phyloP scores from a whole-genome alignment of 2,113 vertebrate genomes.

The Pleuronectes platessa region DNA sequence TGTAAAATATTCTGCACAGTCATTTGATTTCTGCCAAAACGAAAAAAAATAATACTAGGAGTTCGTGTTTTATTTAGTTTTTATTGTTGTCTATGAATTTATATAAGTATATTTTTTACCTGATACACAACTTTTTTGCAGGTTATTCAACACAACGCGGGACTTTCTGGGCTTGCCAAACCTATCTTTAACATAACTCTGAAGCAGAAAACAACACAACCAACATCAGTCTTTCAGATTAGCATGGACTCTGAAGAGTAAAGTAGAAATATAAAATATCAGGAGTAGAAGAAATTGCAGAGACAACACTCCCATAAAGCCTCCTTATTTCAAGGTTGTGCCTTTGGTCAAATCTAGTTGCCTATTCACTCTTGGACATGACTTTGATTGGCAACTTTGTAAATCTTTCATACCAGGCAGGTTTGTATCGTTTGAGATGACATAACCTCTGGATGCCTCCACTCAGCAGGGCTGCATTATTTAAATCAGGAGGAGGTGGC shows the following conservation, averaged over 20 bases:
- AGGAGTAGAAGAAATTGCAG: not conserved
- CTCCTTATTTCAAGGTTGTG: not conserved
- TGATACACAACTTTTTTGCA: no score
- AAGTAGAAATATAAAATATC: constrained; percentile 4
- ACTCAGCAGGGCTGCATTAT: constrained; percentile 57
- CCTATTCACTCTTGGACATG: constrained; percentile 1
- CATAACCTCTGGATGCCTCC: constrained; percentile 33
- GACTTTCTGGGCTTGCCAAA: no score
- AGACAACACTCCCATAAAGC: not conserved
- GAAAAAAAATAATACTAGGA: no score
- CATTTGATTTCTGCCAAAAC: no score
- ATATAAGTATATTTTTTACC: no score
- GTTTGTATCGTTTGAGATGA: constrained; percentile 50
- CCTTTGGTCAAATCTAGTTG: constrained; percentile 2
- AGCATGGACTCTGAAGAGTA: constrained; percentile 31
- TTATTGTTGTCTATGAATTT: no score
- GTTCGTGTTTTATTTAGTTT: no score
- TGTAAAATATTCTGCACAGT: no score
- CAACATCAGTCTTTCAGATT: constrained; percentile 64
- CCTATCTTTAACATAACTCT: no score
- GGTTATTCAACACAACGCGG: no score
- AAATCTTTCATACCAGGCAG: constrained; percentile 40
- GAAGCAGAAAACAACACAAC: constrained; percentile 8
- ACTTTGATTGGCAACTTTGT: constrained; percentile 36
- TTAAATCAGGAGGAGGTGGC: constrained; percentile 42